Conservation (phyloP, 1,140 invertebrate species). For the Mactra quadrangularis region DNA sequence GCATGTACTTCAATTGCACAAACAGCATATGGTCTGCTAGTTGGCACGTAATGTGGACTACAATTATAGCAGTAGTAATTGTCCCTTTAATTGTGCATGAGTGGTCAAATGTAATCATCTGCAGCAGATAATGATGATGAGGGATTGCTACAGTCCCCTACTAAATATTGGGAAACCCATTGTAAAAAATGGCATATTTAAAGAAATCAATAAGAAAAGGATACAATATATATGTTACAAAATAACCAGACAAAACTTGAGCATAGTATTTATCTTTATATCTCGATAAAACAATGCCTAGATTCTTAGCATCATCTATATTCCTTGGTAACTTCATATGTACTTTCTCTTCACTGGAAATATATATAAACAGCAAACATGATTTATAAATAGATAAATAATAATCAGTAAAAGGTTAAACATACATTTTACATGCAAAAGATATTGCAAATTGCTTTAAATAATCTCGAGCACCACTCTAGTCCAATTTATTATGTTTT, state of each 20-base stretch:
- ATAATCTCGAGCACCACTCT: too few relatives aligned
- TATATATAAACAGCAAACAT: conserved; percentile 68
- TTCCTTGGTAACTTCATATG: conserved; percentile 96
- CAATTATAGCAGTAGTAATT: too few relatives aligned
- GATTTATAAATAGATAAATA: neutral
- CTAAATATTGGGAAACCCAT: too few relatives aligned
- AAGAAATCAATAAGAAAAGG: conserved; percentile 87
- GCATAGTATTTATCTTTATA: conserved; percentile 98
- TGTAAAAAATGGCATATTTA: too few relatives aligned
- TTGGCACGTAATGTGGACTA: too few relatives aligned
- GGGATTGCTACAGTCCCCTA: too few relatives aligned
- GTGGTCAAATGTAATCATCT: too few relatives aligned
- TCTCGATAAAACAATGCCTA: conserved; percentile 94
- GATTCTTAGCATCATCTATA: conserved; percentile 97
- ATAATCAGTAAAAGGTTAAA: neutral
- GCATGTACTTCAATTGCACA: too few relatives aligned
- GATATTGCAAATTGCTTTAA: neutral
- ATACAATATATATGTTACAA: conserved; percentile 99
- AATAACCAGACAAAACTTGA: conserved; percentile 95
- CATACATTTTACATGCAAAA: neutral
- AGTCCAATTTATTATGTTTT: too few relatives aligned
- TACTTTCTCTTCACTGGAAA: conserved; percentile 93
- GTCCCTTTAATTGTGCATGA: too few relatives aligned
- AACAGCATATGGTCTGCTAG: too few relatives aligned
- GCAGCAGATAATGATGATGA: too few relatives aligned